phyloP scores from a whole-genome alignment of 2,797 vertebrate species.

The Notamacropus eugenii region DNA sequence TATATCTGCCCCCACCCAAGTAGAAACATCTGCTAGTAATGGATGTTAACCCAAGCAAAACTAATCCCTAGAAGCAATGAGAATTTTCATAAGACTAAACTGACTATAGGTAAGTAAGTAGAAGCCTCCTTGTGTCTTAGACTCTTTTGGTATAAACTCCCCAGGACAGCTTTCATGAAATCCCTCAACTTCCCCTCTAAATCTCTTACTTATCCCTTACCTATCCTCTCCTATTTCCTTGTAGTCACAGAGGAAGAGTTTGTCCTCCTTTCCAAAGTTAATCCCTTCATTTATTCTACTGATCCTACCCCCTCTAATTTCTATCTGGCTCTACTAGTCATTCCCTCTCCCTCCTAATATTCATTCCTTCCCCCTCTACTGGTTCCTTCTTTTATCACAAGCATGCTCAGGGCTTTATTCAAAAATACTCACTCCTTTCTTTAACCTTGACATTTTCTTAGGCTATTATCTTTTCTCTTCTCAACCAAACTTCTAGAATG shows the following conservation, averaged over 20 bases:
- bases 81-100: background rate
- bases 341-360: background rate
- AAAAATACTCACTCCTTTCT: background rate
- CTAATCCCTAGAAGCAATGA: background rate
- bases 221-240: background rate
- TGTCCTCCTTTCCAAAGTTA: background rate
- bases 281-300: background rate
- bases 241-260: background rate
- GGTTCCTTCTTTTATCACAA: background rate
- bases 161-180: background rate
- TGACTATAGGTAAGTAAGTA: background rate
- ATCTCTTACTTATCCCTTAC: background rate
- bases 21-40: background rate
- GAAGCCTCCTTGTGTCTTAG: background rate
- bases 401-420: background rate
- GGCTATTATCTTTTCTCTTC: background rate
- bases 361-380: background rate
- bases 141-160: background rate
- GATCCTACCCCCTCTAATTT: background rate
- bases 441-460: background rate
- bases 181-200: background rate
- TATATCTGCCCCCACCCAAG: background rate
- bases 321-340: background rate
- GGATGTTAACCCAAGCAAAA: background rate
- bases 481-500: too few species aligned